Evolutionary conservation across 1,140 invertebrate genomes (phyloP), one percentile per base, ranked within the genome.

Genomic region (Lepidurus apus): DNA sequence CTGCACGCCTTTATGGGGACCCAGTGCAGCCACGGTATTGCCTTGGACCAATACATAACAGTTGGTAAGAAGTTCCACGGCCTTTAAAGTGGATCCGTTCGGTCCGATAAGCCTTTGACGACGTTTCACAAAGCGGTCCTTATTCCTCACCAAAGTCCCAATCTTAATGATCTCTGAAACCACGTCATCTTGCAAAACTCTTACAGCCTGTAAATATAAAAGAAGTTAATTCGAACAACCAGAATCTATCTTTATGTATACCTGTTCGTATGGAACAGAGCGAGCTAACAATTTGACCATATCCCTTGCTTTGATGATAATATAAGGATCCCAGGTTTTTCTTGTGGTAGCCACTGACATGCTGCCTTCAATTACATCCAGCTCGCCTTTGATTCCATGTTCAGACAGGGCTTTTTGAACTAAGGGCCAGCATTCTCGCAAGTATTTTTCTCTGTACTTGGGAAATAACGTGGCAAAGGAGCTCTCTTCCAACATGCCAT

Each of bases 271-370:
- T 0, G 98, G 97, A 17, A 99, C 97, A 85, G 96, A 98, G 82
- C 98, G 87, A 1, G 97, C 95, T 79, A 99, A 84, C 4, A 99
- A 86, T 85, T 98, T 98, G 79, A 99, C 95, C 85, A 99, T 89
- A 85, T 99, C 98, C 80, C 97, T 89, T 9, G 96, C 95, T 87
- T 99, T 99, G 9, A 99, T 89, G 74, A 99, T 95, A 73, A 98
- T 94, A 81, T 95, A 99, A 0, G 98, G 98, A 88, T 99, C 98
- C 95, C 95, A 99, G 1, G 97, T 99, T 87, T 98, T 98, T 76
- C 95, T 88, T 0, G 97, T 99, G 0, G 98, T 99, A 84, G 88
- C 90, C 0, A 99, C 98, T 8, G 91, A 92, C 93, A 99, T 96
- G 81, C 92, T 93, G 75, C 98, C 98, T 89, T 98, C 96, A 4